Evolutionary conservation across 2,888 invertebrate genomes (phyloP), one percentile per base, ranked within the genome.

Genomic region (Andrena camellia): DNA sequence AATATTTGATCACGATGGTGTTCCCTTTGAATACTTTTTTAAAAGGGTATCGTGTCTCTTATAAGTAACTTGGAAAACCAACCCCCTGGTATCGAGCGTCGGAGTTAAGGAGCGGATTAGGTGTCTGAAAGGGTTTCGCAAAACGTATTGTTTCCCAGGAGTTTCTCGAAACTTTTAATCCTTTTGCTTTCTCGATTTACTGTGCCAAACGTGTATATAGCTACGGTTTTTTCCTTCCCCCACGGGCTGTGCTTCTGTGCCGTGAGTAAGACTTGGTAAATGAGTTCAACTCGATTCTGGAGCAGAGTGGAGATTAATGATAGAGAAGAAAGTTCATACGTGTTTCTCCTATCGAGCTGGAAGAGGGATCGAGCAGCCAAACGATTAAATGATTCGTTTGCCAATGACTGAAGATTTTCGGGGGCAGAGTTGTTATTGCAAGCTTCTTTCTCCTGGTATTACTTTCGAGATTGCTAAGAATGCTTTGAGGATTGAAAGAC

Each of bases 101-200:
- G n/a, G 29, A 68, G 33, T 68, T 54, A 54, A 68, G 52, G 68
- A 68, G 54, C 50, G 68, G 68, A 68, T 68, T 68, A 68, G 52
- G 68, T 54, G 68, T 54, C 54, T 52, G 33, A 68, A 54, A 33
- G 68, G 68, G 52, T 68, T 68, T 54, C 68, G 54, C 17, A 7
- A 33, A 31, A 54, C 52, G 52, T 68, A 68, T 68, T 33, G 68
- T 68, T 54, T 68, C 52, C 33, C 1, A 23, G 23, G 31, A 31
- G 20, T 68, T 54, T 33, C 52, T 52, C 31, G 33, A 68, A 68
- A 52, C 52, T 68, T 68, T 68, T 54, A 68, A 54, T 54, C 68
- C 52, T 33, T 68, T 68, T 31, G 31, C 54, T 68, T 68, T 8
- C 52, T 23, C 20, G 31, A 68, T 68, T 68, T 54, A 68, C 68